Conservation (phyloP, 2,888 invertebrate genomes). For the Andrena marginata region DNA sequence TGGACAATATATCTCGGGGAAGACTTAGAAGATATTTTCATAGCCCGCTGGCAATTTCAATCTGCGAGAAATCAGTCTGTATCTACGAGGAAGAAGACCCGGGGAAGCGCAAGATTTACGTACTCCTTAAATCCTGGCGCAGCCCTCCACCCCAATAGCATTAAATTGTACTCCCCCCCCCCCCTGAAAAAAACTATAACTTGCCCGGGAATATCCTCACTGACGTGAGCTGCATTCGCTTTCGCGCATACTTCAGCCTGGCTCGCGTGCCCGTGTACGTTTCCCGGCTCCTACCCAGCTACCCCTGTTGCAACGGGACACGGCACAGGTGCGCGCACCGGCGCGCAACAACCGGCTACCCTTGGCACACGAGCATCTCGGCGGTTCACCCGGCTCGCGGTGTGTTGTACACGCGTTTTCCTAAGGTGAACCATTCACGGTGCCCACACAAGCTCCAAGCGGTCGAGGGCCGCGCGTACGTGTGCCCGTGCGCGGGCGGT, state of each 20-base stretch:
- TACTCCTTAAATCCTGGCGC: conserved; percentile 16
- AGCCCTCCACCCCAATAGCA: conserved; percentile 14
- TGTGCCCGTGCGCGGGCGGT: conserved; percentile 27
- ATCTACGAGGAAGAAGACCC: not conserved
- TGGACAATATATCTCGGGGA: no score
- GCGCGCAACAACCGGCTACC: conserved; percentile 16
- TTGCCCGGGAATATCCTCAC: conserved; percentile 23
- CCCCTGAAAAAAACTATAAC: conserved; percentile 30
- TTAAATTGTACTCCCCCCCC: conserved; percentile 25
- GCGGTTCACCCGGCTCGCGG: conserved; percentile 15
- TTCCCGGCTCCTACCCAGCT: not conserved
- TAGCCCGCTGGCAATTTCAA: not conserved
- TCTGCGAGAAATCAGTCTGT: not conserved
- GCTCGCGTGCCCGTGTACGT: not conserved
- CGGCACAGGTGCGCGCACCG: conserved; percentile 5
- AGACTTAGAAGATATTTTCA: no score
- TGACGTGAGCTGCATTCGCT: conserved; percentile 28
- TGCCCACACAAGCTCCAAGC: conserved; percentile 18
- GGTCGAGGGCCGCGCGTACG: conserved; percentile 40
- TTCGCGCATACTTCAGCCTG: conserved; percentile 16
- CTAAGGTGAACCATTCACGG: conserved; percentile 39
- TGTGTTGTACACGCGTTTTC: conserved; percentile 58
- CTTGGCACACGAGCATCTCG: conserved; percentile 20
- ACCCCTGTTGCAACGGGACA: not conserved
- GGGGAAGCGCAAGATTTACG: conserved; percentile 4